Evolutionary conservation across 1,140 invertebrate genomes (phyloP).

Genomic region (Coptotermes formosanus): DNA sequence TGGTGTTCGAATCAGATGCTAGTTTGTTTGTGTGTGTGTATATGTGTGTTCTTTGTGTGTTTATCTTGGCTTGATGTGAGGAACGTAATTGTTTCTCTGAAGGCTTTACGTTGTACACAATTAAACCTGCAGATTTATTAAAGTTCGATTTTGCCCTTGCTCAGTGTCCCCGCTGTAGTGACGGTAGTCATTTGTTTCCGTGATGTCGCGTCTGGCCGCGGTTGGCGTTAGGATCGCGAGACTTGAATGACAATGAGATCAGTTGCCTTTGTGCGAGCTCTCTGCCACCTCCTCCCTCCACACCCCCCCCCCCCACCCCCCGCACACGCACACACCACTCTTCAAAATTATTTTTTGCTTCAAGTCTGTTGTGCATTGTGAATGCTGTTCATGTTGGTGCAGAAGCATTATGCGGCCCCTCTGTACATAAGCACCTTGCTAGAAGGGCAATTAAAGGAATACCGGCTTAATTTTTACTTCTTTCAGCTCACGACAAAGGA

Average conservation of each 20-base stretch:
- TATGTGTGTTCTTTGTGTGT: too few relatives aligned
- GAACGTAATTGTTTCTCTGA: neutral
- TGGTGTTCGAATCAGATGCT: too few relatives aligned
- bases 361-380: neutral
- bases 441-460: too few relatives aligned
- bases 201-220: neutral
- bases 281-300: neutral
- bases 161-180: neutral
- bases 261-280: neutral
- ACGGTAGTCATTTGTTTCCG: conserved; percentile 3
- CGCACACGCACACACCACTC: too few relatives aligned
- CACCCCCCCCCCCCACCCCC: too few relatives aligned
- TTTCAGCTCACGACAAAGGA: too few relatives aligned
- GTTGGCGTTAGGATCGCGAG: neutral
- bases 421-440: neutral
- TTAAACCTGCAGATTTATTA: neutral
- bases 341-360: conserved; percentile 1
- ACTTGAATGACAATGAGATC: neutral
- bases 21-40: too few relatives aligned
- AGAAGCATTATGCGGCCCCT: neutral
- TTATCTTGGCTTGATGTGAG: too few relatives aligned
- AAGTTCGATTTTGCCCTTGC: neutral
- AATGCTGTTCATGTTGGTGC: neutral
- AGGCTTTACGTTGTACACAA: neutral
- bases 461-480: too few relatives aligned